Evolutionary conservation across 2,888 invertebrate species (phyloP).

Genomic region (Sphaerolaimus hirsutus): DNA sequence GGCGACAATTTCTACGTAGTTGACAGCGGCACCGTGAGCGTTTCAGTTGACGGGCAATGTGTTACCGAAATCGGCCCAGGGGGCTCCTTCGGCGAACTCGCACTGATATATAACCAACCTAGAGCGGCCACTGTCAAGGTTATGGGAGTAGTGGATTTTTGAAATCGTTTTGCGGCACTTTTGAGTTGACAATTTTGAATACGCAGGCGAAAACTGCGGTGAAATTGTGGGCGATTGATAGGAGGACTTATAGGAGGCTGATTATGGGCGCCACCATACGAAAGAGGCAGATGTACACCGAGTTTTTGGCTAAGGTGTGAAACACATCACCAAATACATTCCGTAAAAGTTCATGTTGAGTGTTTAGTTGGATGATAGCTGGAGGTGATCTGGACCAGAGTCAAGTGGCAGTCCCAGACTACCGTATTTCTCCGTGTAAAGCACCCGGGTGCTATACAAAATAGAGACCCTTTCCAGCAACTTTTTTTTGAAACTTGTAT

Average conservation of each 20-base stretch:
- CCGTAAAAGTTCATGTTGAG: too few relatives aligned
- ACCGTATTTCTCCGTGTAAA: too few relatives aligned
- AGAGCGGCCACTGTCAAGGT: slow-evolving; percentile 86
- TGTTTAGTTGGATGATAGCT: too few relatives aligned
- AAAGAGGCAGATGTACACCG: slow-evolving; percentile 97
- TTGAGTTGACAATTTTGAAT: too few relatives aligned
- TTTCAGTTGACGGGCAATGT: slow-evolving; percentile 35
- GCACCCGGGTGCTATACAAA: too few relatives aligned
- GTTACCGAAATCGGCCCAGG: slow-evolving; percentile 85
- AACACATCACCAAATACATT: too few relatives aligned
- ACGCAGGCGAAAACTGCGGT: slow-evolving; percentile 81
- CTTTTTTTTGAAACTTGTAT: too few relatives aligned
- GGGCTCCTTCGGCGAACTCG: slow-evolving; percentile 91
- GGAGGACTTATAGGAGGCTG: slow-evolving; percentile 61
- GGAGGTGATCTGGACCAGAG: too few relatives aligned
- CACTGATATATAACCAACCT: slow-evolving; percentile 91
- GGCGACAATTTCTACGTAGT: slow-evolving; percentile 98
- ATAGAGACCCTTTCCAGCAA: too few relatives aligned
- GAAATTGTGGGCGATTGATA: slow-evolving; percentile 88
- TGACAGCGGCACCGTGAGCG: slow-evolving; percentile 76
- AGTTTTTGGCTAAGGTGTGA: slow-evolving; percentile 83
- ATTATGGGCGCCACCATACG: slow-evolving; percentile 68
- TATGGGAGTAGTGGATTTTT: too few relatives aligned
- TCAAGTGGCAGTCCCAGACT: too few relatives aligned
- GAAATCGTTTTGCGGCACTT: too few relatives aligned